These are phyloP conservation scores for Conger conger DNA, from an alignment of 2,113 vertebrate species.

Conservation along the genomic window DNA sequence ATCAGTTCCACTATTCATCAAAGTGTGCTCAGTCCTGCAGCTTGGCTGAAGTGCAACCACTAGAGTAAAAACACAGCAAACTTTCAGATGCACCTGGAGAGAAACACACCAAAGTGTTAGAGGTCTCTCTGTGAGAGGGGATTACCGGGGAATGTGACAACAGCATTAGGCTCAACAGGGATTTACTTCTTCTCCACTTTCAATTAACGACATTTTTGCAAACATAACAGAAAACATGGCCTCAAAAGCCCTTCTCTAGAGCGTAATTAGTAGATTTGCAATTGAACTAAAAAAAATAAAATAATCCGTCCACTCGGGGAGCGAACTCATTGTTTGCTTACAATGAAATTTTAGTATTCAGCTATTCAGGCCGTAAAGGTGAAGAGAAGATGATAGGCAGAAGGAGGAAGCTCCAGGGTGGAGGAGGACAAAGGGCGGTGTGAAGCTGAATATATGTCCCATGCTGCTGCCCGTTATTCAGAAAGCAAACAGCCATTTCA, in stretches of 20 bases:
- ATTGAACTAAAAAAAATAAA: not conserved
- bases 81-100: slow-evolving; percentile 1
- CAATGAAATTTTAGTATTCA: not conserved
- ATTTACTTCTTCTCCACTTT: not conserved
- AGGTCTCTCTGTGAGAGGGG: not conserved
- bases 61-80: not conserved
- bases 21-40: not conserved
- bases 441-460: not conserved
- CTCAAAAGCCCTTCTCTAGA: not conserved
- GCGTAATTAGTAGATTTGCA: not conserved
- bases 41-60: not conserved
- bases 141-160: not conserved
- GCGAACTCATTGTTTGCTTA: not conserved
- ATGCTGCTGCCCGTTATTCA: not conserved
- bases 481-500: not conserved
- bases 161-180: not conserved
- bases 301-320: not conserved
- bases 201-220: not conserved
- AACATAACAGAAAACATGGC: not conserved
- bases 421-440: not conserved
- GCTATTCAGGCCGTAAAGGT: not conserved
- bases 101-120: not conserved
- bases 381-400: not conserved
- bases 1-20: not conserved
- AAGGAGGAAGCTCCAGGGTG: not conserved